These are phyloP conservation scores for Grus americana DNA, from an alignment of 2,113 vertebrate genomes.

Conservation along the genomic window DNA sequence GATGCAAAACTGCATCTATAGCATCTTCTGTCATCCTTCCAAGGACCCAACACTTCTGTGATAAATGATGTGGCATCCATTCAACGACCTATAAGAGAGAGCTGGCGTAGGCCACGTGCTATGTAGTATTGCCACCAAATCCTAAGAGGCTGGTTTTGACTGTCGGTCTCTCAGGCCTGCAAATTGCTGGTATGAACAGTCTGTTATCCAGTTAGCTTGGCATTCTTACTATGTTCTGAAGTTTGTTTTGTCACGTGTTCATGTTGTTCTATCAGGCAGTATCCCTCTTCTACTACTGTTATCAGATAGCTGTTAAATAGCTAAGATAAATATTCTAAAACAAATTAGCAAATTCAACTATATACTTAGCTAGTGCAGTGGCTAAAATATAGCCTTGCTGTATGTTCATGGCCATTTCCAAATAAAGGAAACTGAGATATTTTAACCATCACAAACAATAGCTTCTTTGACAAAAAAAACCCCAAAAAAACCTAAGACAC, in stretches of 20 bases:
- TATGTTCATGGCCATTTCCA: background rate
- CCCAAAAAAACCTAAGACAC: background rate
- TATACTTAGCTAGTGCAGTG: background rate
- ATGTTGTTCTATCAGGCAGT: slow-evolving; percentile 53
- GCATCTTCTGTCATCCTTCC: slow-evolving; percentile 24
- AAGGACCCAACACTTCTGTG: slow-evolving; percentile 53
- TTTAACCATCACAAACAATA: background rate
- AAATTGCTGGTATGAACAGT: background rate
- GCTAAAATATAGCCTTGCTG: background rate
- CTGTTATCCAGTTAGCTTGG: slow-evolving; percentile 49
- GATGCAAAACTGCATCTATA: background rate
- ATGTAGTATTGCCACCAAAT: slow-evolving; percentile 38
- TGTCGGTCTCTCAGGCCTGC: slow-evolving; percentile 44
- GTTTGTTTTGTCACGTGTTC: slow-evolving; percentile 66
- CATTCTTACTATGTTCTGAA: slow-evolving; percentile 51
- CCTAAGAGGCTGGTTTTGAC: slow-evolving; percentile 28
- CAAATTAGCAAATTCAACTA: background rate
- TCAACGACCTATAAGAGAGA: slow-evolving; percentile 58
- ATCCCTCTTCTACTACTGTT: slow-evolving; percentile 54
- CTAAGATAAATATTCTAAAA: background rate
- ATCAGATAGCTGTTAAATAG: background rate
- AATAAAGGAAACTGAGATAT: background rate
- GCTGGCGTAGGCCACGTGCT: slow-evolving; percentile 50
- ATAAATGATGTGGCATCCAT: slow-evolving; percentile 56
- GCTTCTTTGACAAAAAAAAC: background rate